Evolutionary conservation across 2,113 vertebrate species (phyloP), one percentile per base, ranked within the genome.

Genomic region (Procavia capensis): DNA sequence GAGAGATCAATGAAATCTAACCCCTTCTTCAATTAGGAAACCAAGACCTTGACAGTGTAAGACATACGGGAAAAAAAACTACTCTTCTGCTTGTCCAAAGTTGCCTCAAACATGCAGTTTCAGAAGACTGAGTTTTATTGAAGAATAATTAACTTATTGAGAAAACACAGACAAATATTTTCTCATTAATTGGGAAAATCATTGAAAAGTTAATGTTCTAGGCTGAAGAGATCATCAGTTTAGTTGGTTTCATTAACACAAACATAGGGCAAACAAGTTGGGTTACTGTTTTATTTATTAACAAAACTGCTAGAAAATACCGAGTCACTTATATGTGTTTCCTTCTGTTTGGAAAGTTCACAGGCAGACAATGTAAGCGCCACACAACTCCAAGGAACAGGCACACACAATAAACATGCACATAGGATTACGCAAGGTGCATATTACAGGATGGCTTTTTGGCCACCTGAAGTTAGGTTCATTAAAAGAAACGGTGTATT

Each of bases 401-500:
- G 47, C 57, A 27, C 36, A 43, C 19, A 79, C 80, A 84, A 61
- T 76, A 50, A 31, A 24, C 1, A 6, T 4, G 31, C 75, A 95
- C 9, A 29, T 45, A 94, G 24, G 88, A 88, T 83, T 81, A 24
- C 91, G 94, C 86, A 76, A 93, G 78, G n/a, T 29, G 22, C 63
- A 66, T 25, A 19, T 39, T 70, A 27, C 50, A 50, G 43, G 85
- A 19, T 1, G 43, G 70, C 29, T 70, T 90, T 92, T 16, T 0
- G 95, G 94, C n/a, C 94, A 82, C 91, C 96, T 97, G 92, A 93
- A 86, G 72, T 84, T 78, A 84, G 88, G 64, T 24, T 59, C 80
- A 96, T 88, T 92, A 93, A 94, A 78, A 87, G 54, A 87, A 64
- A 93, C 16, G 0, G 36, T 9, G 6, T 75, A 64, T 68, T 6